phyloP scores from a whole-genome alignment of 1,140 invertebrate genomes.

The Drosophila bipectinata region DNA sequence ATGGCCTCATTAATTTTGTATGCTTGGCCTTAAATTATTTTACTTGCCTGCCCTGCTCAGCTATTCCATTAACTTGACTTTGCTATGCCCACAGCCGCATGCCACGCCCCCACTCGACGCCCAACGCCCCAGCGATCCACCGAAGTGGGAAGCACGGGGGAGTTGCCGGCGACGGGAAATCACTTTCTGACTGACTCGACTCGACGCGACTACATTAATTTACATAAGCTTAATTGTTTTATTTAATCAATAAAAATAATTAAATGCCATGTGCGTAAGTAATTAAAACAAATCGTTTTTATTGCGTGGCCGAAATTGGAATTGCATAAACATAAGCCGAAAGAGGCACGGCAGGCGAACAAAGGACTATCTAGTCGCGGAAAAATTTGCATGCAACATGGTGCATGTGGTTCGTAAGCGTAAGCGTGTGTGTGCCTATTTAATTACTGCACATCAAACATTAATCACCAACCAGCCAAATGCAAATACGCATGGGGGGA shows the following conservation, averaged over 20 bases:
- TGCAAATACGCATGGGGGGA: constrained; percentile 40
- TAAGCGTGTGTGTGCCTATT: constrained; percentile 48
- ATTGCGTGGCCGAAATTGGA: constrained; percentile 72
- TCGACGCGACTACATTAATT: constrained; percentile 63
- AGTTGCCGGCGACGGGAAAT: constrained; percentile 3
- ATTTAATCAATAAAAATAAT: constrained; percentile 83
- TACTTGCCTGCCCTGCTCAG: constrained; percentile 60
- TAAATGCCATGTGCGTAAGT: constrained; percentile 81
- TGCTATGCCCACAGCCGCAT: constrained; percentile 29
- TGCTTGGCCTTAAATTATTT: constrained; percentile 82
- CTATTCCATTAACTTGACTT: constrained; percentile 77
- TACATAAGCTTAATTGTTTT: constrained; percentile 83
- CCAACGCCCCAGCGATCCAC: constrained; percentile 7
- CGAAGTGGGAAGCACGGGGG: neutral
- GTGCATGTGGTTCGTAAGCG: neutral
- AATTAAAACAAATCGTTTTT: constrained; percentile 82
- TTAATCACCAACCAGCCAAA: constrained; percentile 76
- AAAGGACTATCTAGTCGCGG: constrained; percentile 15
- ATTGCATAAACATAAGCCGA: constrained; percentile 75
- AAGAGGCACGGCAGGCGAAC: constrained; percentile 16
- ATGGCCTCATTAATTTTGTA: constrained; percentile 83
- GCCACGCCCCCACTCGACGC: constrained; percentile 20
- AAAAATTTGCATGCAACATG: constrained; percentile 65
- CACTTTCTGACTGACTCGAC: constrained; percentile 36
- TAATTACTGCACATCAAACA: constrained; percentile 80